Evolutionary conservation across 2,797 vertebrate genomes (phyloP), one percentile per base, ranked within the genome.

Genomic region (Chrysocyon brachyurus): DNA sequence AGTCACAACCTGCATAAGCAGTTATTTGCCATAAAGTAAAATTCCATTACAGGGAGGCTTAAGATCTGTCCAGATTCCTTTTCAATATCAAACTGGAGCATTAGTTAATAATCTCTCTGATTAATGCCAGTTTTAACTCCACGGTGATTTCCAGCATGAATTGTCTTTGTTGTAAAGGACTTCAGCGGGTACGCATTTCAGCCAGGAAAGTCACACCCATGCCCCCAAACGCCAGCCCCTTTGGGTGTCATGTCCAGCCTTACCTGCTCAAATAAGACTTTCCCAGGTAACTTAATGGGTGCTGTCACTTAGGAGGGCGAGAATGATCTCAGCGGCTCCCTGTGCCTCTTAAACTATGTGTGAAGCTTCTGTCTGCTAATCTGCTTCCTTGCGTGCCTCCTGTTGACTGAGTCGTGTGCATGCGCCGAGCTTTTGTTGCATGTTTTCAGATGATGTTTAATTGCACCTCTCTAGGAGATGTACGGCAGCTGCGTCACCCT

Each of bases 391-490:
- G 97, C 98, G 92, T 96, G 97, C 95, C 92, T 96, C 87, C 5
- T 26, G 10, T 87, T 77, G 85, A 40, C 28, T 92, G 1, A 63
- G 12, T 49, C 40, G 46, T 95, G 46, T 94, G 98, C 98, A 98
- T 98, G 98, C 97, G 93, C 92, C 88, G 79, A 97, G 82, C 88
- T 98, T 7, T 7, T 78, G 61, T 91, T 98, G 98, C 99, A 98
- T 98, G 99, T 97, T 98, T 97, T 98, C 98, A 98, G 98, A 92
- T 98, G 92, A 90, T 81, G 31, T n/a, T 97, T 90, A 98, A 96
- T 98, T 98, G 92, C 98, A 96, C 98, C 98, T 98, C 95, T 96
- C 96, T 96, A 99, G 99, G 99, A 94, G 86, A 97, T 95, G 98
- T 98, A 77, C 98, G 96, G 98, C 98, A 98, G 97, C 98, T 98